Conservation (phyloP, 2,113 vertebrate genomes). For the Neoarius graeffei region DNA sequence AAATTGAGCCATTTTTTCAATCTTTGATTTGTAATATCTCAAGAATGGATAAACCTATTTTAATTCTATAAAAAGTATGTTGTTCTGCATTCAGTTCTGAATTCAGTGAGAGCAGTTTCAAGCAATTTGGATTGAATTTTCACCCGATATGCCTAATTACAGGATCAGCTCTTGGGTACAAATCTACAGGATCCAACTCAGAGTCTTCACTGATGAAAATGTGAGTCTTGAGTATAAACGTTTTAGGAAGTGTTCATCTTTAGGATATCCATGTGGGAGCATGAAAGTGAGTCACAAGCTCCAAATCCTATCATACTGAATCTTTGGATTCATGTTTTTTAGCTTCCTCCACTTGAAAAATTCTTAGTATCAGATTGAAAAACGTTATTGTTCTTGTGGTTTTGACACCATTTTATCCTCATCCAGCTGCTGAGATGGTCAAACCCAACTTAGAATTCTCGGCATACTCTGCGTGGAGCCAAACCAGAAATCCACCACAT, state of each 20-base stretch:
- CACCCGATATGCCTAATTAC: neutral
- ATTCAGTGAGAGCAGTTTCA: too few relatives aligned
- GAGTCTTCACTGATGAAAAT: neutral
- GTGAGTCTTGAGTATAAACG: neutral
- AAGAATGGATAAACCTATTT: too few relatives aligned
- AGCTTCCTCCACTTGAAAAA: neutral
- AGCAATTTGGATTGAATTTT: too few relatives aligned
- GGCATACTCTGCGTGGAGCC: neutral
- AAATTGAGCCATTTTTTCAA: too few relatives aligned
- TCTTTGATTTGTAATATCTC: too few relatives aligned
- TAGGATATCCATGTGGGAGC: neutral
- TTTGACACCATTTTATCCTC: conserved; percentile 23
- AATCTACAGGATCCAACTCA: neutral
- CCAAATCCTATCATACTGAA: neutral
- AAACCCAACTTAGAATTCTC: conserved; percentile 21
- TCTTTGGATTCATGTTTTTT: neutral
- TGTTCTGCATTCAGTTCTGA: too few relatives aligned
- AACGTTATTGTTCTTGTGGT: neutral
- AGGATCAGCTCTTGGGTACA: neutral
- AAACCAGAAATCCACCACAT: conserved; percentile 22
- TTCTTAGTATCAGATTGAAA: neutral
- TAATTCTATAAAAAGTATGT: too few relatives aligned
- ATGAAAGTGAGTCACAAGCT: neutral
- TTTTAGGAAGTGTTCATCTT: neutral
- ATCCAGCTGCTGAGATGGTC: conserved; percentile 16